phyloP scores from a whole-genome alignment of 2,797 vertebrate genomes.

The Melopsittacus undulatus region DNA sequence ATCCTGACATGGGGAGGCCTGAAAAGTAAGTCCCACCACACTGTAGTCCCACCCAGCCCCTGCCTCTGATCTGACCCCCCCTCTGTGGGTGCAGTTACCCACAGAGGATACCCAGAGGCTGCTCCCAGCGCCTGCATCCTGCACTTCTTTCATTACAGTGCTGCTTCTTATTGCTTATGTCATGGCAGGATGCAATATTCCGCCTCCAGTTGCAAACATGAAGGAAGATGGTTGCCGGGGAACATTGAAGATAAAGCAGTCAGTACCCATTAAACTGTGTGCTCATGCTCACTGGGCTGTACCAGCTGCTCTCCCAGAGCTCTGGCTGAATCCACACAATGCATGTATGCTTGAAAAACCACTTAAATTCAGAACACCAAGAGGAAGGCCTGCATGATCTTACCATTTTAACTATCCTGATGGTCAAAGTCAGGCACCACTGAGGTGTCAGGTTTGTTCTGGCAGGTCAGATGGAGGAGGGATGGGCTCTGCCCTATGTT shows the following conservation, averaged over 20 bases:
- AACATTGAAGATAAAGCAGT: not conserved
- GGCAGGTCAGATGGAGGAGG: fast-evolving
- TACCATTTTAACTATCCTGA: too few species aligned
- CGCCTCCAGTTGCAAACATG: not conserved
- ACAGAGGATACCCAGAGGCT: not conserved
- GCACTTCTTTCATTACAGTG: fast-evolving
- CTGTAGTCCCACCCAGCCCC: not conserved
- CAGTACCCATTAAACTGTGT: fast-evolving
- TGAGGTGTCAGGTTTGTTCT: not conserved
- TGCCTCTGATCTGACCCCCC: fast-evolving
- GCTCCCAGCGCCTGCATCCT: not conserved
- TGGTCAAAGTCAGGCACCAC: not conserved
- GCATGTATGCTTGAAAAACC: fast-evolving
- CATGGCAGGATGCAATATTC: fast-evolving
- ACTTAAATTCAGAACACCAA: not conserved
- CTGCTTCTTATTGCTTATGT: fast-evolving
- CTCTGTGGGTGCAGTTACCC: fast-evolving
- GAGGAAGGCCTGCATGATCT: not conserved
- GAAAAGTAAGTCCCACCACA: not conserved
- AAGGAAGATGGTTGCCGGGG: too few species aligned
- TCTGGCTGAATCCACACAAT: not conserved
- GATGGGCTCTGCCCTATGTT: fast-evolving
- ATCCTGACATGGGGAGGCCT: fast-evolving
- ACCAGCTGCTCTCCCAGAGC: fast-evolving
- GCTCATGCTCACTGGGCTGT: not conserved